Evolutionary conservation across 2,888 invertebrate species (phyloP).

Genomic region (Caenorhabditis afra): DNA sequence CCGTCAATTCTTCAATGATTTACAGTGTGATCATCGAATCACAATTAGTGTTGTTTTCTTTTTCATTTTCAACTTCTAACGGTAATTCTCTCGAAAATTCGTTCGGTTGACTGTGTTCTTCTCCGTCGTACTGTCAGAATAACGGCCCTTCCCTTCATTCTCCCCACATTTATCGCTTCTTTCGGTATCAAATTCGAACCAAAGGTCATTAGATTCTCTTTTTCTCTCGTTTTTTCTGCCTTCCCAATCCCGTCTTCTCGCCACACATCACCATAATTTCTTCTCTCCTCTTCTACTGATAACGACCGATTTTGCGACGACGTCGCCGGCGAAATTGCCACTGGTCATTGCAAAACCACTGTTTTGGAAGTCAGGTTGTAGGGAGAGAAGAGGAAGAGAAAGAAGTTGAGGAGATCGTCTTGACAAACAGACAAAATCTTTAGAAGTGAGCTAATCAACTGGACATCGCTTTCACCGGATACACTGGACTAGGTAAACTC

Average conservation of each 20-base stretch:
- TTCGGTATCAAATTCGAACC: conserved; percentile 53
- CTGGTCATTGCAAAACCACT: conserved; percentile 39
- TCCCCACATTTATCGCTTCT: conserved; percentile 22
- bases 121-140: not conserved
- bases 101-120: conserved; percentile 34
- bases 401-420: conserved; percentile 17
- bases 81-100: conserved; percentile 20
- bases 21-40: conserved; percentile 9
- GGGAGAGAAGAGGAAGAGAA: not conserved
- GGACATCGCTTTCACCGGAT: no score
- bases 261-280: conserved; percentile 40
- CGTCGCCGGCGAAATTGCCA: conserved; percentile 20
- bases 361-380: conserved; percentile 18
- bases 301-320: conserved; percentile 33
- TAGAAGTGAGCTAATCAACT: no score
- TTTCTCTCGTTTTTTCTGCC: conserved; percentile 18
- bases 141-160: not conserved
- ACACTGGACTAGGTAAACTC: no score
- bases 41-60: conserved; percentile 12
- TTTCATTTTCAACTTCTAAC: not conserved
- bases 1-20: not conserved
- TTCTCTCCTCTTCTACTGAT: conserved; percentile 33
- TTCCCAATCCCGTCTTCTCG: conserved; percentile 12
- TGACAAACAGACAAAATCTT: not conserved
- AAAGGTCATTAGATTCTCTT: conserved; percentile 47